A percentile compares a stretch with the other conserved stretches of the same genome.
These are phyloP conservation scores for Sminthurides bifidus DNA, from an alignment of 1,140 invertebrate species.

Conservation along the genomic window DNA sequence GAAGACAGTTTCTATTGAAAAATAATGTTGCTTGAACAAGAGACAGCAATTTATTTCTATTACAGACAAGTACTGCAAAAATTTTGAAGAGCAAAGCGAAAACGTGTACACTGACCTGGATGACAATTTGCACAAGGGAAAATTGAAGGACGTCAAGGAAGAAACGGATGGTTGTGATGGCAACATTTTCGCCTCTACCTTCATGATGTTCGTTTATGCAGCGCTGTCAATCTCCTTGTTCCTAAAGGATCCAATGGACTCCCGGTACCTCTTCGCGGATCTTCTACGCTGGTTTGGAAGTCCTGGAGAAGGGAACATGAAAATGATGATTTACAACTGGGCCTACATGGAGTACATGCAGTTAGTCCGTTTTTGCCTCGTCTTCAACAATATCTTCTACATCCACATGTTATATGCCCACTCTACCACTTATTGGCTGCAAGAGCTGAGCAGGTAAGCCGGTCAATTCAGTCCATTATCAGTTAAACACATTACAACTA, in stretches of 20 bases:
- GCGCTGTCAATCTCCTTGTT: background rate
- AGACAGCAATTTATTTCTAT: background rate
- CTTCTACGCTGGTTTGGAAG: background rate
- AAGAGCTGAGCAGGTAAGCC: constrained; percentile 1
- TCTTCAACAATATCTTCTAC: constrained; percentile 5
- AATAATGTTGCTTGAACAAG: background rate
- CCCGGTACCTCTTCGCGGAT: background rate
- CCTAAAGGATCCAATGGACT: background rate
- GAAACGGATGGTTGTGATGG: background rate
- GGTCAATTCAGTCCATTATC: background rate
- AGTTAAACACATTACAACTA: background rate
- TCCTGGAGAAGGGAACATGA: background rate
- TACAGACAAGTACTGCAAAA: background rate
- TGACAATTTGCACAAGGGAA: background rate
- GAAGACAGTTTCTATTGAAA: background rate
- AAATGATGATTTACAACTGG: background rate
- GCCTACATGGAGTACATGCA: background rate
- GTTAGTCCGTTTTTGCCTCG: background rate
- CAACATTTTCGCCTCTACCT: background rate
- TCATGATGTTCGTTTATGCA: constrained; percentile 5
- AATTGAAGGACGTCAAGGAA: background rate
- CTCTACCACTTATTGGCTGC: constrained; percentile 1
- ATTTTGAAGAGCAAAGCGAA: background rate
- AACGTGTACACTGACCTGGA: background rate
- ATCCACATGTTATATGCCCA: background rate